These are phyloP conservation scores for Pao palembangensis DNA, from an alignment of 2,113 vertebrate genomes.

Conservation along the genomic window DNA sequence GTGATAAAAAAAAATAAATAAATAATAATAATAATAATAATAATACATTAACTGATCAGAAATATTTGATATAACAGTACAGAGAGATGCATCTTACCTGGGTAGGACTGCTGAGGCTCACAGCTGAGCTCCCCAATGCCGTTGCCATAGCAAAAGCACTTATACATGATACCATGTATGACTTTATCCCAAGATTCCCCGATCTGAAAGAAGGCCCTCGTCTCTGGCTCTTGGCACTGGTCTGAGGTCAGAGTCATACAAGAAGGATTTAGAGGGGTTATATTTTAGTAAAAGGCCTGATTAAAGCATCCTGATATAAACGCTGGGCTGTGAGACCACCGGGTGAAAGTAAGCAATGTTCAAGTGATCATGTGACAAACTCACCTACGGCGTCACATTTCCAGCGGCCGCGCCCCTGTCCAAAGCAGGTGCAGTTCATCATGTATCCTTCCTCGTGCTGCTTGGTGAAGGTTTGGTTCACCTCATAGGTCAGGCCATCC, in stretches of 20 bases:
- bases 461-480: conserved; percentile 94
- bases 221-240: conserved; percentile 96
- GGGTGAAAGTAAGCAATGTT: no score
- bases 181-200: conserved; percentile 93
- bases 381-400: conserved; percentile 93
- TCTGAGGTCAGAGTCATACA: conserved; percentile 70
- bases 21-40: no score
- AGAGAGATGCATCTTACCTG: conserved; percentile 70
- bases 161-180: conserved; percentile 85
- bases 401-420: conserved; percentile 93
- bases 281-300: not conserved
- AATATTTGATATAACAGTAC: not conserved
- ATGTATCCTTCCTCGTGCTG: conserved; percentile 90
- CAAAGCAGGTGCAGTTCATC: conserved; percentile 97
- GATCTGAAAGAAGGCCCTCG: conserved; percentile 88
- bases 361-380: conserved; percentile 34
- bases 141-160: conserved; percentile 92
- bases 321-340: no score
- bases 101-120: conserved; percentile 84
- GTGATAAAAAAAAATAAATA: no score
- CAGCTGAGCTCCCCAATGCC: conserved; percentile 94
- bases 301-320: not conserved
- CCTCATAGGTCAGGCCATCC: conserved; percentile 86
- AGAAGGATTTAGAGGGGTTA: not conserved
- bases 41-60: not conserved